phyloP scores from a whole-genome alignment of 2,888 invertebrate genomes.

The Caenorhabditis sinica region DNA sequence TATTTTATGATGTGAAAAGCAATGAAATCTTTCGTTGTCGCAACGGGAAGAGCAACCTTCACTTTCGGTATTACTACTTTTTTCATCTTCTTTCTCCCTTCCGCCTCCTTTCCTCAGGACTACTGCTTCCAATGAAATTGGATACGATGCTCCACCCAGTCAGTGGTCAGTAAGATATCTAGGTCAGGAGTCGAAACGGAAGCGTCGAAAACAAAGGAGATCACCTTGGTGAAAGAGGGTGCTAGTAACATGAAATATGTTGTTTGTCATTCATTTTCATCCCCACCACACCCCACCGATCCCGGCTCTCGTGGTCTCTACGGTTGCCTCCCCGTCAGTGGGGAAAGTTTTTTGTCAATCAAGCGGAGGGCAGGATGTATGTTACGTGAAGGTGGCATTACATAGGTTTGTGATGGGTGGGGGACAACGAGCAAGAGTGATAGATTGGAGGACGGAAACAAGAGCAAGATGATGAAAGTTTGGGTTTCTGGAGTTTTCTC shows the following conservation, averaged over 20 bases:
- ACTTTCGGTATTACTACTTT: slow-evolving; percentile 34
- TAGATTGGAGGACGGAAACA: slow-evolving; percentile 51
- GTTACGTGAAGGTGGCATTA: slow-evolving; percentile 65
- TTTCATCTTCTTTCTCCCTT: slow-evolving; percentile 4
- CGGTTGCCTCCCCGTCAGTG: slow-evolving; percentile 28
- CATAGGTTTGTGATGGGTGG: slow-evolving; percentile 60
- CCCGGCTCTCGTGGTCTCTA: slow-evolving; percentile 44
- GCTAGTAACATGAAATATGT: slow-evolving; percentile 60
- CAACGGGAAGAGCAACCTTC: slow-evolving; percentile 23
- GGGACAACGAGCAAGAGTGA: slow-evolving; percentile 48
- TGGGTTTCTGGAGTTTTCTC: slow-evolving; percentile 10
- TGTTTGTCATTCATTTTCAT: slow-evolving; percentile 59
- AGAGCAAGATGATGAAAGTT: slow-evolving; percentile 6
- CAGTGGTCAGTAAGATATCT: slow-evolving; percentile 8
- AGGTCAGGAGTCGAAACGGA: slow-evolving; percentile 40
- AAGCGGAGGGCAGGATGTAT: slow-evolving; percentile 59
- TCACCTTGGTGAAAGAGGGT: slow-evolving; percentile 48
- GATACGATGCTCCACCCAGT: slow-evolving; percentile 26
- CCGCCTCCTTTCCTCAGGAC: not conserved
- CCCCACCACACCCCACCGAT: slow-evolving; percentile 28
- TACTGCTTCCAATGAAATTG: slow-evolving; percentile 44
- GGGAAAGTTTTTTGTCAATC: slow-evolving; percentile 61
- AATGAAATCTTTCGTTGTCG: slow-evolving; percentile 39
- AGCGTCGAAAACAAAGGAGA: slow-evolving; percentile 58
- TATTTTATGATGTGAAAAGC: slow-evolving; percentile 66